Conservation (phyloP, 2,888 invertebrate genomes). For the Craniophora ligustri region DNA sequence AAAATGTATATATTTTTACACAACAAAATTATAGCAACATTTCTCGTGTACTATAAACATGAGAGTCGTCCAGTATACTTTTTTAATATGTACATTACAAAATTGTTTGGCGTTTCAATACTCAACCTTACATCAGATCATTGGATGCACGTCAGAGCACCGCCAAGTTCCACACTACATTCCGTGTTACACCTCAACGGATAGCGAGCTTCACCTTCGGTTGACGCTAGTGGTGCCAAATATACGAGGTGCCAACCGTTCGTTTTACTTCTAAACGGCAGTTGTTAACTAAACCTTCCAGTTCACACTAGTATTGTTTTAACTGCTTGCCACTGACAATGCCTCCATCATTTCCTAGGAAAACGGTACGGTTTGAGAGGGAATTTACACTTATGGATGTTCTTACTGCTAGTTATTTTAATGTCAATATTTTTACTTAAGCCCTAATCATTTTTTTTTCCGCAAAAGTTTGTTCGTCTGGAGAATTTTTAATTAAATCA, state of each 20-base stretch:
- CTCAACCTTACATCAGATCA: neutral
- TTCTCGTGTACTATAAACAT: too few species aligned
- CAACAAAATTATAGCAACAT: too few species aligned
- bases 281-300: slow-evolving; percentile 25
- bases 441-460: neutral
- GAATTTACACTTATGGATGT: slow-evolving; percentile 2
- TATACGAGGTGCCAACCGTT: slow-evolving; percentile 79
- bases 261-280: slow-evolving; percentile 46
- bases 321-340: slow-evolving; percentile 42
- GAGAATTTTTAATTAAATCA: too few species aligned
- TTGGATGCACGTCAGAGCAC: neutral
- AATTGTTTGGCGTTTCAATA: neutral
- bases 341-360: slow-evolving; percentile 22
- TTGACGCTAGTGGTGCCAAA: slow-evolving; percentile 82
- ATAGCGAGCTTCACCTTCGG: slow-evolving; percentile 52
- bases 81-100: neutral
- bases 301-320: slow-evolving; percentile 14
- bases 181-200: slow-evolving; percentile 17
- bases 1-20: too few species aligned
- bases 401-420: slow-evolving; percentile 24
- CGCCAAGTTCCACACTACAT: slow-evolving; percentile 1
- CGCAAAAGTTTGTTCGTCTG: too few species aligned
- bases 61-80: too few species aligned
- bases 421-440: slow-evolving; percentile 18
- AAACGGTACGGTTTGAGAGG: slow-evolving; percentile 14